Evolutionary conservation across 2,797 vertebrate genomes (phyloP).

Genomic region (Parotocinclus haroldoi): DNA sequence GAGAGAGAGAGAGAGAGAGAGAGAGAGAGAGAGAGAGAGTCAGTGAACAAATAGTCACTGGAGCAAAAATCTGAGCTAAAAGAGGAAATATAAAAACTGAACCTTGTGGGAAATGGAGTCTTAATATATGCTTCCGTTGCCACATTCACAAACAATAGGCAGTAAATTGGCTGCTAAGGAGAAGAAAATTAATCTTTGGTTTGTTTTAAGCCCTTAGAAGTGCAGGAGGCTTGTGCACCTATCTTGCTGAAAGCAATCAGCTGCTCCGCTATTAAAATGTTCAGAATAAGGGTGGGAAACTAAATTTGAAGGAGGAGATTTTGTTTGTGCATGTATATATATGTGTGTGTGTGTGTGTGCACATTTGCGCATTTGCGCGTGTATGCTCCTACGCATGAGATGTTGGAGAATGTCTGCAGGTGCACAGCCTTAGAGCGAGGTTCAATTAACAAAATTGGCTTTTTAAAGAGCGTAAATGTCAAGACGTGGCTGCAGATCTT

Average conservation of each 20-base stretch:
- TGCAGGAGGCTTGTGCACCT: constrained; percentile 18
- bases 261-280: constrained; percentile 40
- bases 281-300: constrained; percentile 50
- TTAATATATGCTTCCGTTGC: constrained; percentile 8
- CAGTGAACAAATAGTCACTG: constrained; percentile 17
- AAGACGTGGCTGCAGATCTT: constrained; percentile 41
- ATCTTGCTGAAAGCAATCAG: constrained; percentile 43
- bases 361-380: too few species aligned
- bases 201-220: constrained; percentile 41
- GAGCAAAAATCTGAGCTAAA: constrained; percentile 1
- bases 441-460: constrained; percentile 37
- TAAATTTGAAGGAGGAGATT: constrained; percentile 28
- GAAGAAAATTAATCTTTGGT: constrained; percentile 46
- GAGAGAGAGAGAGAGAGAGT: constrained; percentile 23
- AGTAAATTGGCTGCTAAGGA: constrained; percentile 43
- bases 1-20: constrained; percentile 24
- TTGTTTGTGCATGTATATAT: not conserved
- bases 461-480: constrained; percentile 44
- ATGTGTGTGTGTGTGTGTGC: not conserved
- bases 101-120: not conserved
- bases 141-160: constrained; percentile 38
- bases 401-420: constrained; percentile 44
- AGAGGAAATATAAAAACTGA: too few species aligned
- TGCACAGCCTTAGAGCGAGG: constrained; percentile 34
- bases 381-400: not conserved